Conservation (phyloP, 2,113 vertebrate species). For the Panthera uncia region DNA sequence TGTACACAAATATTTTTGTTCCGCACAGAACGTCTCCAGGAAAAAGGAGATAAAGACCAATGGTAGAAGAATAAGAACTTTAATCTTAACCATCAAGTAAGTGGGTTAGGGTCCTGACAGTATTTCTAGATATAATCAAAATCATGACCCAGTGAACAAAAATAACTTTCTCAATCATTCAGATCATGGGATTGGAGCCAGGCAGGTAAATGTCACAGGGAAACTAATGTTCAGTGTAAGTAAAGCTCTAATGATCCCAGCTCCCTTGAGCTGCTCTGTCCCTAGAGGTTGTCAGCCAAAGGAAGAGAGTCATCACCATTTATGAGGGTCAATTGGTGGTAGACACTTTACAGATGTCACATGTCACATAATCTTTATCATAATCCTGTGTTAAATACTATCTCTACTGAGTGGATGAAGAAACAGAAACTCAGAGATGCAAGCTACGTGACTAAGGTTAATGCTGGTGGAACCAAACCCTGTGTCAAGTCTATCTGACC, state of each 20-base stretch:
- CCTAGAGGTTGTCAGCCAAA: not conserved
- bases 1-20: constrained; percentile 17
- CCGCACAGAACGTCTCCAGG: constrained; percentile 39
- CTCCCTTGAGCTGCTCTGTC: not conserved
- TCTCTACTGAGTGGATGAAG: not conserved
- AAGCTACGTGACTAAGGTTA: not conserved
- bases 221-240: not conserved
- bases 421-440: not conserved
- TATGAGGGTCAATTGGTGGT: not conserved
- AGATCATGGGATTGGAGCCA: not conserved
- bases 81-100: constrained; percentile 42
- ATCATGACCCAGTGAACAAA: constrained; percentile 31
- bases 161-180: constrained; percentile 18
- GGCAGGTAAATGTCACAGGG: not conserved
- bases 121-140: constrained; percentile 30
- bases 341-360: not conserved
- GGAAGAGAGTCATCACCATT: not conserved
- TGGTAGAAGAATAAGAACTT: constrained; percentile 21
- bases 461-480: not conserved
- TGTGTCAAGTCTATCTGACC: not conserved
- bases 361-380: not conserved
- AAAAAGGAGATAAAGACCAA: constrained; percentile 34
- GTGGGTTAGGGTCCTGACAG: not conserved
- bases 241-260: not conserved
- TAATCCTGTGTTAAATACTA: not conserved